Evolutionary conservation across 92 coral and sea anemone genomes (phyloP).

Genomic region (Porites cylindrica): DNA sequence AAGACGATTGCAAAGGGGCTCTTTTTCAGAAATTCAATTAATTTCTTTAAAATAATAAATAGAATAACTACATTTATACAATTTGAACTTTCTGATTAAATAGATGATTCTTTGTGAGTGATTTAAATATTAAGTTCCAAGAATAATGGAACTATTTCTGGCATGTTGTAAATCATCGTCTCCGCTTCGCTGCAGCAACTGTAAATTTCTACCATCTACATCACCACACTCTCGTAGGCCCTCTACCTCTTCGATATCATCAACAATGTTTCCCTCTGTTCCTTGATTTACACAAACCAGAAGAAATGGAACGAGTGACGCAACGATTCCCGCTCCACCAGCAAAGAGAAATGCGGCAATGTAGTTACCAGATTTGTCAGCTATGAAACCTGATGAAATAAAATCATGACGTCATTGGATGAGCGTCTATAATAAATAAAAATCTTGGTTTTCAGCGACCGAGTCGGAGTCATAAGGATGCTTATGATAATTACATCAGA

Average conservation of each 20-base stretch:
- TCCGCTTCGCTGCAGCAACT: not conserved
- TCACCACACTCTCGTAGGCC: not conserved
- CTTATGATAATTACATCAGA: too few species aligned
- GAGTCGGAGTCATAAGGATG: too few species aligned
- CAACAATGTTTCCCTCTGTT: not conserved
- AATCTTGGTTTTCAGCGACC: too few species aligned
- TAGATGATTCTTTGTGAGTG: not conserved
- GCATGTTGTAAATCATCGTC: not conserved
- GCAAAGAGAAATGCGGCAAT: conserved; percentile 20
- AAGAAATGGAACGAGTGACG: conserved; percentile 24
- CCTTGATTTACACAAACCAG: not conserved
- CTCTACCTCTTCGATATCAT: not conserved
- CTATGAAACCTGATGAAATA: conserved; percentile 12
- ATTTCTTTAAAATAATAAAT: too few species aligned
- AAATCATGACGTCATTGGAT: too few species aligned
- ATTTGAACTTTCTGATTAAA: too few species aligned
- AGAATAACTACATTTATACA: too few species aligned
- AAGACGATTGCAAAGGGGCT: too few species aligned
- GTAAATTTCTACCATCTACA: not conserved
- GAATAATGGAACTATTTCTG: not conserved
- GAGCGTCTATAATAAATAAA: too few species aligned
- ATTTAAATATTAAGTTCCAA: too few species aligned
- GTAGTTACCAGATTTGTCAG: conserved; percentile 7
- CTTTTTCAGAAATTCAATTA: too few species aligned
- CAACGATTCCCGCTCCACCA: conserved; percentile 11